Evolutionary conservation across 2,888 invertebrate species (phyloP), one percentile per base, ranked within the genome.

Genomic region (Cosmorhoe ocellata): DNA sequence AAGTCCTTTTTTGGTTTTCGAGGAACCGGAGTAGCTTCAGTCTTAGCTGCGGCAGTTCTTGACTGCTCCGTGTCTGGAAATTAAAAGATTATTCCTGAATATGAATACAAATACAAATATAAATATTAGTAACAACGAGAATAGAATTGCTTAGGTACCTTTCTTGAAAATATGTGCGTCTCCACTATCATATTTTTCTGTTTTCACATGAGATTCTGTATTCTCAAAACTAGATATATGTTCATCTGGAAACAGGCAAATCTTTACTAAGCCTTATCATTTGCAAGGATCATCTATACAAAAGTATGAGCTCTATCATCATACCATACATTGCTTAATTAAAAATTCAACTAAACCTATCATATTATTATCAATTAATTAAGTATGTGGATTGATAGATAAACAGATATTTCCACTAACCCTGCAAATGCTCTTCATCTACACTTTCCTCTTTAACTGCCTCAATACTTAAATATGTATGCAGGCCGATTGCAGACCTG

Each of bases 391-490:
- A n/a, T n/a, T n/a, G n/a, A 18, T 18, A 6, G 11, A 11, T 11
- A 11, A 30, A 28, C n/a, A 28, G 28, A n/a, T 28, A 28, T 18
- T n/a, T n/a, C n/a, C n/a, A 39, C 28, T 10, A 22, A 44, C 43
- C 36, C 36, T 28, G 36, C 8, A 44, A 11, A 30, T 40, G 33
- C 0, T 40, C 40, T 34, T 8, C 39, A 26, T 28, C 3, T 11
- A 3, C 28, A 14, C 39, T 14, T 24, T 48, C 53, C 11, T 31
- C 27, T 27, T 36, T 48, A 8, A 44, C 9, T 1, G 3, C 11
- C 11, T 27, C 42, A 10, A 22, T 10, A 42, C 26, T 42, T 3
- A 27, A n/a, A 11, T 31, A 14, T 8, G 33, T 14, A 26, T 32
- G 18, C 2, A 24, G 14, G 22, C 7, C 28, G 38, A 34, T 11